phyloP scores from a whole-genome alignment of 2,888 invertebrate species.

The Hydriomena furcata region DNA sequence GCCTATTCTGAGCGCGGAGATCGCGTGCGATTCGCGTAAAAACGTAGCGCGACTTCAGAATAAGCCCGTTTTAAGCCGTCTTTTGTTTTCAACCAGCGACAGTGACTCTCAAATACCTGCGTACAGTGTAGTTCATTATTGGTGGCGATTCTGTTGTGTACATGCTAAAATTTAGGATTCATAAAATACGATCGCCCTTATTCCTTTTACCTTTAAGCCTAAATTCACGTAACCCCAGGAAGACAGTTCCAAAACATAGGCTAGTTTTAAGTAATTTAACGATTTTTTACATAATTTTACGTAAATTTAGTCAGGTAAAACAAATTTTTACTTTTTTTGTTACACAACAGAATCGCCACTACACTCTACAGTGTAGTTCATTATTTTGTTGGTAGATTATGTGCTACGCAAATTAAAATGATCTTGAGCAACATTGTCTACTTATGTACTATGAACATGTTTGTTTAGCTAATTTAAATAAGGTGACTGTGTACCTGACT shows the following conservation, averaged over 20 bases:
- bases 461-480: constrained; percentile 16
- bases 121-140: no score
- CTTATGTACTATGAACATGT: constrained; percentile 3
- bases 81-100: constrained; percentile 6
- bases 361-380: not conserved
- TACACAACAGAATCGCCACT: no score
- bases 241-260: no score
- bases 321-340: no score
- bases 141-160: no score
- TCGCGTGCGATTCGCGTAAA: constrained; percentile 27
- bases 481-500: constrained; percentile 4
- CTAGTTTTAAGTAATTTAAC: no score
- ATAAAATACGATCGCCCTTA: no score
- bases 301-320: no score
- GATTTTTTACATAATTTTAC: no score
- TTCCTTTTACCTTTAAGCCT: no score
- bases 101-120: not conserved
- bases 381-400: not conserved
- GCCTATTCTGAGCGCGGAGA: constrained; percentile 54
- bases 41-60: constrained; percentile 18
- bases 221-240: no score
- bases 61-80: constrained; percentile 17
- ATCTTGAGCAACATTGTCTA: constrained; percentile 18
- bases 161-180: no score
- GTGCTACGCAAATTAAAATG: constrained; percentile 12